Base-by-base conservation (phyloP, 2,888 invertebrate genomes). In the Ischnura elegans region DNA sequence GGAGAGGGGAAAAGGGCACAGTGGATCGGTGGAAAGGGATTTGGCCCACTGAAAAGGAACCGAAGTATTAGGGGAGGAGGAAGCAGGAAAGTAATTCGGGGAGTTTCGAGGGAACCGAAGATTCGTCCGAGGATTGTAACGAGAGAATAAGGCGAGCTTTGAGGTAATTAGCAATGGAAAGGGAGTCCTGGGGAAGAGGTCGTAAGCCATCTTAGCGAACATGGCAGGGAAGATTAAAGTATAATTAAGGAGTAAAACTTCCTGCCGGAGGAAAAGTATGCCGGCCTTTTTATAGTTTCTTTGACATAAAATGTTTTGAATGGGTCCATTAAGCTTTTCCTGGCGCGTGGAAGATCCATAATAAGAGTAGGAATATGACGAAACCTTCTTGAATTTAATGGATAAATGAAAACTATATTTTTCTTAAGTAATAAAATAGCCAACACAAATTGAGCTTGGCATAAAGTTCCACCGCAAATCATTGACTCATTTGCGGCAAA, bases 1-100 rank as follows among this genome's bases (percentile, higher is more conserved):
- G n/a, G 21, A 66, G 90, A 21, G 21, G 45, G 90, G 42, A n/a
- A 90, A 90, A 61, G 90, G 61, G 21, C 61, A 55, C 61, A 5
- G n/a, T n/a, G 76, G 36, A 76, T 76, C 76, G 36, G 29, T 66
- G 21, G 6, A 19, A 6, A 21, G 29, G n/a, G 76, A 36, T 36
- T 6, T 13, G 51, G 51, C 4, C 16, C 10, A 76, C 25, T 36
- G n/a, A n/a, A 76, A 76, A 76, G 76, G 36, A 36, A 36, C 29
- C 29, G 36, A 76, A 36, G 76, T 13, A 36, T 4, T 1, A 76
- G 76, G 36, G 29, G 76, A 36, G 36, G 76, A 76, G n/a, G n/a
- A n/a, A n/a, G 21, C 61, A n/a, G 61, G 61, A 4, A 61, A 61
- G 13, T 36, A 76, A 13, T 13, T 76, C 76, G 13, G 76, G 36